phyloP scores from a whole-genome alignment of 2,888 invertebrate species.

The Dryobota labecula region DNA sequence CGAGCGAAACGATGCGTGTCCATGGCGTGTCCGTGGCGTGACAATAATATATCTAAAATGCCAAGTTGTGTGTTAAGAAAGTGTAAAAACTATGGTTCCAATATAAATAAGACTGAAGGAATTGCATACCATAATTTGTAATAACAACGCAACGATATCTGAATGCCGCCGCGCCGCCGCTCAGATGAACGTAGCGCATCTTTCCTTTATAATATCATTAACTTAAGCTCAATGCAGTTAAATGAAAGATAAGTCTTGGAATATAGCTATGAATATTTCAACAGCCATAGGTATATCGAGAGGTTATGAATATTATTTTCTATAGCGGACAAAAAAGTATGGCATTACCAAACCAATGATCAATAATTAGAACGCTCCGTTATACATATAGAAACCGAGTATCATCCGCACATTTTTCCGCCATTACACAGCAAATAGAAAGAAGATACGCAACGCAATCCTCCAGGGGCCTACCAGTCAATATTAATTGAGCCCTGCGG shows the following conservation, averaged over 20 bases:
- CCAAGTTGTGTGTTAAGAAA: no score
- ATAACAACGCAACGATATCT: no score
- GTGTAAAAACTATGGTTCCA: no score
- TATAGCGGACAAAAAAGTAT: background rate
- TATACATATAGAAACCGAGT: background rate
- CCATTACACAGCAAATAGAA: conserved; percentile 31
- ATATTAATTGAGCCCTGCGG: conserved; percentile 68
- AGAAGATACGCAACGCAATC: conserved; percentile 35
- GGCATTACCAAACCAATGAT: background rate
- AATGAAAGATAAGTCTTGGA: background rate
- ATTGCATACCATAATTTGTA: no score
- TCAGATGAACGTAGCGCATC: no score
- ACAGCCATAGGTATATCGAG: background rate
- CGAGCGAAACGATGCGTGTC: no score
- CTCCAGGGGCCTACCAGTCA: conserved; percentile 60
- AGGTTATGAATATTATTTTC: background rate
- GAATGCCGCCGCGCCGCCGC: no score
- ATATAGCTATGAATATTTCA: background rate
- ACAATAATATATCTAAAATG: no score
- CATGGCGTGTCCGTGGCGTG: no score
- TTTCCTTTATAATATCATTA: no score
- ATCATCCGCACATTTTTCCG: conserved; percentile 30
- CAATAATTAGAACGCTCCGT: background rate
- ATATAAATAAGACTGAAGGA: no score
- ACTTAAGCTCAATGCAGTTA: no score